These are phyloP conservation scores for Phaonia tiefii DNA, from an alignment of 2,888 invertebrate species.

Conservation along the genomic window DNA sequence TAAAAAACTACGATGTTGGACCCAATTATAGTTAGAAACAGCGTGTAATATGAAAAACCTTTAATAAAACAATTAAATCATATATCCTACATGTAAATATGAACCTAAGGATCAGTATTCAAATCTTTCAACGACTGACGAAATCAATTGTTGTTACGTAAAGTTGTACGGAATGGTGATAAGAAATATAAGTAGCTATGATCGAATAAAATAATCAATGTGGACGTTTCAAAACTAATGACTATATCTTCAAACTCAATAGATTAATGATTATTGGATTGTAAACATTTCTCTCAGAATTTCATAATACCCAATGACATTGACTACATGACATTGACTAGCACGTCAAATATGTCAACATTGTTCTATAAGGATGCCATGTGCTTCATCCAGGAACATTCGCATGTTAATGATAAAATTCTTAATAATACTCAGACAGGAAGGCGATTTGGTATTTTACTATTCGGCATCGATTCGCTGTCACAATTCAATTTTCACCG, in stretches of 20 bases:
- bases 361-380: conserved; percentile 79
- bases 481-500: conserved; percentile 88
- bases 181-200: conserved; percentile 6
- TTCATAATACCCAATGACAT: conserved; percentile 53
- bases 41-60: conserved; percentile 69
- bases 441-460: conserved; percentile 84
- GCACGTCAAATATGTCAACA: conserved; percentile 75
- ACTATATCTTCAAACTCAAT: too few species aligned
- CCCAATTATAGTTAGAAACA: conserved; percentile 79
- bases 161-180: conserved; percentile 69
- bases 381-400: conserved; percentile 81
- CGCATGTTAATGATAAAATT: conserved; percentile 70
- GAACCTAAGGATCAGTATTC: conserved; percentile 4
- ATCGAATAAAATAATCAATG: too few species aligned
- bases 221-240: too few species aligned
- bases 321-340: too few species aligned
- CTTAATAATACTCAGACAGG: neutral
- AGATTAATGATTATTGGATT: conserved; percentile 58
- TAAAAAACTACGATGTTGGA: conserved; percentile 81
- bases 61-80: conserved; percentile 64
- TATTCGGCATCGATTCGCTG: conserved; percentile 92
- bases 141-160: conserved; percentile 76
- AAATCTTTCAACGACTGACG: conserved; percentile 51
- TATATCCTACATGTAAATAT: conserved; percentile 35
- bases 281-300: conserved; percentile 50